Evolutionary conservation across 2,888 invertebrate species (phyloP), one percentile per base, ranked within the genome.

Genomic region (Drosophila kanekoi): DNA sequence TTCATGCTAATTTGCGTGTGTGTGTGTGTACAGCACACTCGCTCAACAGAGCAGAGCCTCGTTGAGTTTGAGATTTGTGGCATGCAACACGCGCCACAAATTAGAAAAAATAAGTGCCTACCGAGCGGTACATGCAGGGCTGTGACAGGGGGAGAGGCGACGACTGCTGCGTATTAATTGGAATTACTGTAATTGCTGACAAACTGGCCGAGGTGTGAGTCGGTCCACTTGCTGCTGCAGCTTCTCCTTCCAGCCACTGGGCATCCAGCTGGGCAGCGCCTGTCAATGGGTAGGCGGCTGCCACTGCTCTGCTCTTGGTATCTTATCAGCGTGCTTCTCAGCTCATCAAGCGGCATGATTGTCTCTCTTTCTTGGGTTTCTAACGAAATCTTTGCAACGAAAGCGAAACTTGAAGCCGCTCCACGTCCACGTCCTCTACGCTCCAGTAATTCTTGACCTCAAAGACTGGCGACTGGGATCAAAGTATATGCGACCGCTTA

Each of bases 31-130:
- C 20, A 53, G n/a, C 37, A 14, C 44, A 43, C 54, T 53, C 57
- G 23, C 35, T 56, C 28, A 53, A 38, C 51, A 41, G 28, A 28
- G 45, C 68, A 61, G 54, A 38, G 58, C 38, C 58, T 74, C 40
- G 73, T 74, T 77, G 70, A 65, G 73, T 74, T 74, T 70, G 54
- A 63, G 77, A 74, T 78, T 79, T 83, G 87, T 89, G 84, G 89
- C 91, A 90, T 90, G 89, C 87, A 90, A 89, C 90, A 91, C 90
- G 91, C 90, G 91, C 91, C 91, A 87, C 90, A 90, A 90, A 89
- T 89, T 89, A 86, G 77, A 82, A 82, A 81, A 78, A 61, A 80
- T 79, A 79, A 79, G 70, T 76, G 80, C 63, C 59, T 49, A 51
- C 41, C 67, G 33, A 41, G 28, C 35, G 28, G 38, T 38, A 38